phyloP scores from a whole-genome alignment of 2,797 vertebrate genomes.

The Sylvia borin region DNA sequence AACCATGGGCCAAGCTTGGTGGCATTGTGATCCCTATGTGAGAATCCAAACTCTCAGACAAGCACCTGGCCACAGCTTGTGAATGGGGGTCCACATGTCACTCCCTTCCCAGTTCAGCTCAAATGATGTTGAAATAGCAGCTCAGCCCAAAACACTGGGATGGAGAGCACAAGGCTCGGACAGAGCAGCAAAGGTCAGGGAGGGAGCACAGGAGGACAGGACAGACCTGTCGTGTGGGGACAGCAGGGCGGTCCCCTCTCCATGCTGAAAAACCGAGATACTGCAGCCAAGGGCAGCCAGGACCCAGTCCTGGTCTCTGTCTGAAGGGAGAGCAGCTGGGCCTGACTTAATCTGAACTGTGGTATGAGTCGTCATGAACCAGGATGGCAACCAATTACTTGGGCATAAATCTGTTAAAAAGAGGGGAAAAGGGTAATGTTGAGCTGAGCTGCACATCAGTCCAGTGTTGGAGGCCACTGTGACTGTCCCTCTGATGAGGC shows the following conservation, averaged over 20 bases:
- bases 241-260: neutral
- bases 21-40: fast-evolving
- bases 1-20: neutral
- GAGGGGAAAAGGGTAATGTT: neutral
- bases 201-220: constrained; percentile 2
- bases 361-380: fast-evolving
- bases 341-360: neutral
- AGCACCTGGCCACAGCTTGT: neutral
- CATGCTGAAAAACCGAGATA: neutral
- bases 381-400: neutral
- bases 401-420: neutral
- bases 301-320: neutral
- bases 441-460: neutral
- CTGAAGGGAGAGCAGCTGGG: neutral
- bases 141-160: neutral
- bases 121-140: neutral
- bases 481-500: neutral
- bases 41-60: neutral
- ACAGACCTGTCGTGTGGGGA: neutral
- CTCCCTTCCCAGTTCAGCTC: neutral
- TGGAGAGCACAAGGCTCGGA: neutral
- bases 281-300: neutral
- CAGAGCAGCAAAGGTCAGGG: neutral
- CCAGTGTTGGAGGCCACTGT: neutral
- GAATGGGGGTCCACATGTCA: neutral